Evolutionary conservation across 2,888 invertebrate genomes (phyloP).

Genomic region (Cabera pusaria): DNA sequence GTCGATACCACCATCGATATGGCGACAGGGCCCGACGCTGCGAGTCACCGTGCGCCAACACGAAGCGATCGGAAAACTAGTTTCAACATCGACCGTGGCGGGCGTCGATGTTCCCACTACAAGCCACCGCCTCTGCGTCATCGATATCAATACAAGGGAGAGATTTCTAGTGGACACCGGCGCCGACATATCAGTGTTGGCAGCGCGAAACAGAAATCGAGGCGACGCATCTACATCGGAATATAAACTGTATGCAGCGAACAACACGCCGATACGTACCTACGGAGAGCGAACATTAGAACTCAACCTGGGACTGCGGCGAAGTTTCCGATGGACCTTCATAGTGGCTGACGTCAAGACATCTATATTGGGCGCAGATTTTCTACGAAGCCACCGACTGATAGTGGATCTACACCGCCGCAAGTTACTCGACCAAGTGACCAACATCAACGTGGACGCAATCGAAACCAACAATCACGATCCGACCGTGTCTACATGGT

Average conservation of each 20-base stretch:
- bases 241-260: slow-evolving; percentile 4
- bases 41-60: slow-evolving; percentile 11
- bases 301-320: slow-evolving; percentile 2
- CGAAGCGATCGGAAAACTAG: slow-evolving; percentile 21
- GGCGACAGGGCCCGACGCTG: slow-evolving; percentile 9
- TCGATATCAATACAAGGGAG: slow-evolving; percentile 6
- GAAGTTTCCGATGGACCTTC: slow-evolving; percentile 2
- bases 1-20: slow-evolving; percentile 13
- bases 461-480: not conserved
- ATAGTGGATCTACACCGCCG: not conserved
- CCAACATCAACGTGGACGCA: not conserved
- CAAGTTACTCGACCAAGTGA: not conserved
- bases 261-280: slow-evolving; percentile 1
- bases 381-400: not conserved
- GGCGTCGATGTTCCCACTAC: slow-evolving; percentile 2
- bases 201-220: slow-evolving; percentile 1
- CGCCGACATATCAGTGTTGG: no score
- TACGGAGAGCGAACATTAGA: slow-evolving; percentile 1
- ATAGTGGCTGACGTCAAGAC: not conserved
- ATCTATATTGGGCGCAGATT: slow-evolving; percentile 3
- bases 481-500: not conserved
- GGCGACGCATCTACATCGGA: no score
- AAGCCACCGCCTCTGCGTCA: slow-evolving; percentile 15
- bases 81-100: slow-evolving; percentile 11
- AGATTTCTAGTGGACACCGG: no score